Evolutionary conservation across 2,113 vertebrate genomes (phyloP).

Genomic region (Laticauda colubrina): DNA sequence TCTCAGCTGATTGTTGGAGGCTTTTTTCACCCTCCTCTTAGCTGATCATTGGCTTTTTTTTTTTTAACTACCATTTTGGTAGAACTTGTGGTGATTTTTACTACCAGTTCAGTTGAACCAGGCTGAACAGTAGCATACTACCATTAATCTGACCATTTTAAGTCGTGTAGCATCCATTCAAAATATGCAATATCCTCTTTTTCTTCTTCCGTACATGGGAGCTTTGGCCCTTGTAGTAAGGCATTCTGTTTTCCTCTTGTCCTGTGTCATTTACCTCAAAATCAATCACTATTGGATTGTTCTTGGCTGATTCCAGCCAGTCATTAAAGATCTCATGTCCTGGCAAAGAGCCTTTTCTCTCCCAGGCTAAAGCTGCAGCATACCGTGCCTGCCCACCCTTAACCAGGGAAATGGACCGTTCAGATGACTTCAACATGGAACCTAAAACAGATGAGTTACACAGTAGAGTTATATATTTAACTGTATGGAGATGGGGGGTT

Average conservation of each 20-base stretch:
- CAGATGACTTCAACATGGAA: conserved; percentile 80
- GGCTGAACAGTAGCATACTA: too few species aligned
- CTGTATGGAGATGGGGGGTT: neutral
- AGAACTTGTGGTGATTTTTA: too few species aligned
- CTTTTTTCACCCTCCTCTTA: too few species aligned
- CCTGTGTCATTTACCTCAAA: conserved; percentile 73
- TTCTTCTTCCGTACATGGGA: neutral
- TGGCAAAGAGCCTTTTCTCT: conserved; percentile 72
- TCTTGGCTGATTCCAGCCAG: conserved; percentile 84
- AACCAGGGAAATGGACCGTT: conserved; percentile 81
- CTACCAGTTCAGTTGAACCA: too few species aligned
- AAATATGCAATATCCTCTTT: neutral
- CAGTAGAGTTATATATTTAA: neutral
- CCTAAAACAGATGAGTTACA: conserved; percentile 67
- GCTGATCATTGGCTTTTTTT: too few species aligned
- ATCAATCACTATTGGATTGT: conserved; percentile 82
- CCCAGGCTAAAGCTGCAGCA: conserved; percentile 80
- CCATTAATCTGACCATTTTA: neutral
- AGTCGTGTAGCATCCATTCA: neutral
- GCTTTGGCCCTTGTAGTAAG: neutral
- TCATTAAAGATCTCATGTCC: conserved; percentile 65
- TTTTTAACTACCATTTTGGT: too few species aligned
- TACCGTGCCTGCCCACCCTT: conserved; percentile 78
- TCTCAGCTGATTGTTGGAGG: too few species aligned
- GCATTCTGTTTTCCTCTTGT: neutral